phyloP scores from a whole-genome alignment of 2,113 vertebrate genomes.

The Anolis carolinensis region DNA sequence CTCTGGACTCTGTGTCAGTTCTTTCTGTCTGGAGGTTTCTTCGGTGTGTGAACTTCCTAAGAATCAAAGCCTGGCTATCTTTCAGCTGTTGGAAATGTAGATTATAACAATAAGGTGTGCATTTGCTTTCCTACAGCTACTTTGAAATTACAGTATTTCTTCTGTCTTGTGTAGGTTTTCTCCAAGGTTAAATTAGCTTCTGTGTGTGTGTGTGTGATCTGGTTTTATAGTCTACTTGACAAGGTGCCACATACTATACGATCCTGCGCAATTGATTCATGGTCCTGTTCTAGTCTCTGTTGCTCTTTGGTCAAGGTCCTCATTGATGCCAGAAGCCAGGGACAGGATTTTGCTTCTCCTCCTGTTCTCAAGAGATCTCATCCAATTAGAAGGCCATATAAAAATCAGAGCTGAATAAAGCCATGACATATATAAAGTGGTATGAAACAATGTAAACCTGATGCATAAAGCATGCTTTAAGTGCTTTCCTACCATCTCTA shows the following conservation, averaged over 20 bases:
- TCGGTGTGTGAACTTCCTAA: background rate
- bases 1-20: background rate
- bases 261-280: background rate
- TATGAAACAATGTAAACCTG: background rate
- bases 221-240: background rate
- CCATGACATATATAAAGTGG: background rate
- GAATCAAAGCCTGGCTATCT: background rate
- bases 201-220: background rate
- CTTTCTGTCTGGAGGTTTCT: background rate
- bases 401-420: background rate
- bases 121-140: background rate
- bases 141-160: background rate
- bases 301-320: background rate
- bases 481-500: background rate
- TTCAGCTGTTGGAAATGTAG: background rate
- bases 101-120: background rate
- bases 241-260: background rate
- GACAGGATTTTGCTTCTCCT: background rate
- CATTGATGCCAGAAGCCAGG: background rate
- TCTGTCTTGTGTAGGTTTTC: background rate
- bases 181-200: background rate
- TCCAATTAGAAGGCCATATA: background rate
- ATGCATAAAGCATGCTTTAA: background rate
- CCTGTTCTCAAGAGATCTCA: background rate
- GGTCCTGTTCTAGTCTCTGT: background rate